Conservation (phyloP, 1,140 invertebrate species). For the Apis dorsata region DNA sequence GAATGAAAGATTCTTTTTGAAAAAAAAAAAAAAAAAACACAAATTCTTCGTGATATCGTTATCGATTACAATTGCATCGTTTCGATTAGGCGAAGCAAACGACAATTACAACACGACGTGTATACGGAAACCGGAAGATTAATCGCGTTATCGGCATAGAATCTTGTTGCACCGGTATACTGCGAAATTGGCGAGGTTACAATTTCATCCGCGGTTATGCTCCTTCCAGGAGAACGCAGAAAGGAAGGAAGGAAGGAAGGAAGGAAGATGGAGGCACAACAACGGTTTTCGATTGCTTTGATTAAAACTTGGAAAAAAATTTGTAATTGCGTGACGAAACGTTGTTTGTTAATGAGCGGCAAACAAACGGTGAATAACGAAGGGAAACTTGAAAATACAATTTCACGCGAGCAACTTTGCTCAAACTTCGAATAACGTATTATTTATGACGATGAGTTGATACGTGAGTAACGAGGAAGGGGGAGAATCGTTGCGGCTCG, state of each 20-base stretch:
- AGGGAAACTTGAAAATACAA: not conserved
- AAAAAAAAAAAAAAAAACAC: no score
- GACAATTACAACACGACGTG: not conserved
- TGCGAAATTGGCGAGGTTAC: constrained; percentile 15
- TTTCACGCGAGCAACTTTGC: not conserved
- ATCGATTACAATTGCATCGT: not conserved
- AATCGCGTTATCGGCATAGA: constrained; percentile 1
- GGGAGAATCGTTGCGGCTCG: not conserved
- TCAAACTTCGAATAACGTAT: not conserved
- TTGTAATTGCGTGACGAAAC: not conserved
- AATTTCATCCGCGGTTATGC: not conserved
- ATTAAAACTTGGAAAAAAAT: constrained; percentile 22
- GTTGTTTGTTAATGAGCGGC: not conserved
- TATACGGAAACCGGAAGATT: not conserved
- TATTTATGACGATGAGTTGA: constrained; percentile 10
- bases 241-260: no score
- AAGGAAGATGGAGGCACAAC: no score
- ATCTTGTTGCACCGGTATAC: not conserved
- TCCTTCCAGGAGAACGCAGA: no score
- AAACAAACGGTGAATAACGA: constrained; percentile 8
- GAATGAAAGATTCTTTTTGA: not conserved
- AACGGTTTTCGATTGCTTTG: not conserved
- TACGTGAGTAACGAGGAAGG: not conserved
- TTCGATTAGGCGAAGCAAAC: no score
- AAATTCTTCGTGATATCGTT: not conserved